A percentile compares a stretch with the other conserved stretches of the same genome.
phyloP scores from a whole-genome alignment of 2,888 invertebrate genomes.

The Portevinia maculata region DNA sequence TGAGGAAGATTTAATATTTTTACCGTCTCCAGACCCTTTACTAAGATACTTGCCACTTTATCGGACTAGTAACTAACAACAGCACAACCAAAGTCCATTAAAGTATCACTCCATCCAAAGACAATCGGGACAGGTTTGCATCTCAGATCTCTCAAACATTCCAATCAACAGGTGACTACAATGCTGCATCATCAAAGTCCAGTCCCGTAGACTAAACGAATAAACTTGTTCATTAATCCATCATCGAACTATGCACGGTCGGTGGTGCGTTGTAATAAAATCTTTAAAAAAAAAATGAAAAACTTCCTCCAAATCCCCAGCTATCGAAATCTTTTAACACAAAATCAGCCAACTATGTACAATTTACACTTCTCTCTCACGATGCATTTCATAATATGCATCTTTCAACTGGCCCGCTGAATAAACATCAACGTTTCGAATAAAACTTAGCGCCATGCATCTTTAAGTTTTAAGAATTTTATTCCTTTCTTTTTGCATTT shows the following conservation, averaged over 20 bases:
- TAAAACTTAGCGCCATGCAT: conserved; percentile 72
- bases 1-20: too few species aligned
- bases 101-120: conserved; percentile 11
- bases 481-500: conserved; percentile 42
- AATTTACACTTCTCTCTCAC: conserved; percentile 22
- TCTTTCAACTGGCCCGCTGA: conserved; percentile 64
- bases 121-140: neutral
- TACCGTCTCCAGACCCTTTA: too few species aligned
- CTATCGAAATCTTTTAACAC: conserved; percentile 41
- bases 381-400: conserved; percentile 65
- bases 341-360: conserved; percentile 8
- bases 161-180: conserved; percentile 38
- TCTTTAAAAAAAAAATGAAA: too few species aligned
- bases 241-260: conserved; percentile 26
- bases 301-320: neutral
- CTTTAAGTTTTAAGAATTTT: conserved; percentile 63
- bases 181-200: conserved; percentile 39
- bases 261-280: conserved; percentile 33
- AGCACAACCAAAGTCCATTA: neutral
- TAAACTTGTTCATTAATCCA: conserved; percentile 58
- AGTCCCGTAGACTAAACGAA: conserved; percentile 54
- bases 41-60: too few species aligned
- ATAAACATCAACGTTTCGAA: conserved; percentile 67
- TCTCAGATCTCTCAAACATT: conserved; percentile 24
- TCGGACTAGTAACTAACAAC: too few species aligned